Evolutionary conservation across 2,797 vertebrate species (phyloP).

Genomic region (Coendou prehensilis): DNA sequence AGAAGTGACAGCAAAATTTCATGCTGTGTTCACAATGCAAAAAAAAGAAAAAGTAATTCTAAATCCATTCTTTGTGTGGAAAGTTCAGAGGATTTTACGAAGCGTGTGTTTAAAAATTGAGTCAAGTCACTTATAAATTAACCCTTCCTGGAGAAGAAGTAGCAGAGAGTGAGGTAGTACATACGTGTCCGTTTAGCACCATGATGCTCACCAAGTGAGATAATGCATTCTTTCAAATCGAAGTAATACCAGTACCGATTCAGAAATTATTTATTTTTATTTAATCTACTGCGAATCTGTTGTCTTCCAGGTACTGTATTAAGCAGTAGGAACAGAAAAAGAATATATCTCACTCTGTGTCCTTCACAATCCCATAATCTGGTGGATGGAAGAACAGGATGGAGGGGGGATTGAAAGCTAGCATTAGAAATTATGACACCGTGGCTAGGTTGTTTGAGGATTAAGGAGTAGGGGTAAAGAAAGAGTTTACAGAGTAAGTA

Average conservation of each 20-base stretch:
- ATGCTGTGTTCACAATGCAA: neutral
- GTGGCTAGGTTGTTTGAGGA: too few species aligned
- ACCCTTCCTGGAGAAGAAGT: neutral
- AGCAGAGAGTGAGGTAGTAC: neutral
- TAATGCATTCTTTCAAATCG: neutral
- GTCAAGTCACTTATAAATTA: neutral
- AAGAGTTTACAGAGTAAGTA: neutral
- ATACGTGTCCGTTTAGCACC: neutral
- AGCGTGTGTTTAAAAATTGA: neutral
- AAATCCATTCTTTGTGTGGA: neutral
- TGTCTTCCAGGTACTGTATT: neutral
- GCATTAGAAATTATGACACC: neutral
- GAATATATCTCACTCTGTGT: neutral
- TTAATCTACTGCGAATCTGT: neutral
- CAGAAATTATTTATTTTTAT: neutral
- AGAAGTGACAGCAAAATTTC: neutral
- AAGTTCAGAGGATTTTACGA: neutral
- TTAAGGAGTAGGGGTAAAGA: neutral
- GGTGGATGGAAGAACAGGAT: neutral
- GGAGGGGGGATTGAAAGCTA: neutral
- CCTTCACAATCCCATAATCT: neutral
- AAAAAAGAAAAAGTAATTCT: neutral
- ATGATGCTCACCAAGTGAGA: neutral
- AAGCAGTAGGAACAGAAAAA: neutral
- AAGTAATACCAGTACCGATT: neutral